Conservation (phyloP, 1,140 invertebrate species). For the Drosophila lini region DNA sequence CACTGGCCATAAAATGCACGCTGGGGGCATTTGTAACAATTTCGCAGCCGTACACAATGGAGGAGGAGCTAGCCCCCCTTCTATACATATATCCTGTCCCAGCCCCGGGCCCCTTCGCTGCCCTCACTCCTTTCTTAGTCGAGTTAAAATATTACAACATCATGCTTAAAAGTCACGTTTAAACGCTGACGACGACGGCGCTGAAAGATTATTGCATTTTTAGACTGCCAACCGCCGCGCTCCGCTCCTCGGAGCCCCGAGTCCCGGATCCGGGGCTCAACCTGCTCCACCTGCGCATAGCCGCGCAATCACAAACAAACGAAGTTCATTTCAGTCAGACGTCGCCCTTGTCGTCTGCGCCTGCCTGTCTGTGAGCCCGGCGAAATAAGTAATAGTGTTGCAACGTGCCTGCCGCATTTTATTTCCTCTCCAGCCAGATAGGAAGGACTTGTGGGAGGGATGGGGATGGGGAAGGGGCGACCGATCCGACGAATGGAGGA, state of each 20-base stretch:
- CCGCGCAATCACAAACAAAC: slow-evolving; percentile 74
- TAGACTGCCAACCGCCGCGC: slow-evolving; percentile 44
- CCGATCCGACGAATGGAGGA: slow-evolving; percentile 3
- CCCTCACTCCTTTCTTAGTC: slow-evolving; percentile 60
- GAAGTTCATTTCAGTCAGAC: slow-evolving; percentile 80
- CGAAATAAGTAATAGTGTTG: slow-evolving; percentile 83
- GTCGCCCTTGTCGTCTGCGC: slow-evolving; percentile 53
- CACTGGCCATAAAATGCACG: slow-evolving; percentile 81
- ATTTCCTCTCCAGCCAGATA: slow-evolving; percentile 65
- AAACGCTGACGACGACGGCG: slow-evolving; percentile 81
- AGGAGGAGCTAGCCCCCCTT: slow-evolving; percentile 27
- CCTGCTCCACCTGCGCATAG: slow-evolving; percentile 51
- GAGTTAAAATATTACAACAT: slow-evolving; percentile 82
- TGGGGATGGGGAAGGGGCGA: not conserved
- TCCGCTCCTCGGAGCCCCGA: not conserved
- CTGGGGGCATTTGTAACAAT: slow-evolving; percentile 82
- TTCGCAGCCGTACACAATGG: slow-evolving; percentile 73
- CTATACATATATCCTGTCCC: not conserved
- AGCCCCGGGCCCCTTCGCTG: not conserved
- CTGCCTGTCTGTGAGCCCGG: slow-evolving; percentile 70
- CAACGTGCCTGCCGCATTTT: slow-evolving; percentile 82
- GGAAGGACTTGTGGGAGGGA: not conserved
- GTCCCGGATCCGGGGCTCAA: not conserved
- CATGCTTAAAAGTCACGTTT: slow-evolving; percentile 83
- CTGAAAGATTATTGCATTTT: slow-evolving; percentile 83